A percentile compares a stretch with the other conserved stretches of the same genome.
These are phyloP conservation scores for Leptinotarsa haldemani DNA, from an alignment of 2,888 invertebrate genomes.

Conservation along the genomic window DNA sequence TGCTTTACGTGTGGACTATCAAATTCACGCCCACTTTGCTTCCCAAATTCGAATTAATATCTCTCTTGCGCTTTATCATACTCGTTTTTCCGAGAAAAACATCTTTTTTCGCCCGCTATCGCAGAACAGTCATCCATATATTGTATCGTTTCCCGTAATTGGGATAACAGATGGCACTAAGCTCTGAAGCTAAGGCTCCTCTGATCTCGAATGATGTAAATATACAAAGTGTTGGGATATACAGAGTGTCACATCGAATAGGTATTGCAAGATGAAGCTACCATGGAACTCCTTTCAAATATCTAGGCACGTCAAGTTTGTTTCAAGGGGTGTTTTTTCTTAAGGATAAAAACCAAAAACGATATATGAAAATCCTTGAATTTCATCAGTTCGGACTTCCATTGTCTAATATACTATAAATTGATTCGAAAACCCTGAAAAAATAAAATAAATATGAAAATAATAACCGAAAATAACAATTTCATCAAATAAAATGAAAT, in stretches of 20 bases:
- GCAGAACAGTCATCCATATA: slow-evolving; percentile 1
- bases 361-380: no score
- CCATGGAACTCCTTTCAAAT: no score
- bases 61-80: slow-evolving; percentile 2
- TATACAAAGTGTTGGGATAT: not conserved
- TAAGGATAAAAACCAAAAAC: no score
- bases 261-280: no score
- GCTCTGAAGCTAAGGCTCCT: not conserved
- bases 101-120: not conserved
- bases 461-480: no score
- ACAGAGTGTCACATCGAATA: not conserved
- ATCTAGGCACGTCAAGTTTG: no score
- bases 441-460: no score
- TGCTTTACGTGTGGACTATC: not conserved
- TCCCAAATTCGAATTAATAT: slow-evolving; percentile 12
- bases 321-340: no score
- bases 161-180: not conserved
- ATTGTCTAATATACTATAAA: no score
- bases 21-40: not conserved
- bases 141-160: not conserved
- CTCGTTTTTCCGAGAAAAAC: not conserved
- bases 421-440: no score
- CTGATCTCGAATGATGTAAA: not conserved
- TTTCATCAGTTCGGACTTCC: no score
- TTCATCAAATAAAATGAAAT: no score